Evolutionary conservation across 2,797 vertebrate species (phyloP), one percentile per base, ranked within the genome.

Genomic region (Anguilla anguilla): DNA sequence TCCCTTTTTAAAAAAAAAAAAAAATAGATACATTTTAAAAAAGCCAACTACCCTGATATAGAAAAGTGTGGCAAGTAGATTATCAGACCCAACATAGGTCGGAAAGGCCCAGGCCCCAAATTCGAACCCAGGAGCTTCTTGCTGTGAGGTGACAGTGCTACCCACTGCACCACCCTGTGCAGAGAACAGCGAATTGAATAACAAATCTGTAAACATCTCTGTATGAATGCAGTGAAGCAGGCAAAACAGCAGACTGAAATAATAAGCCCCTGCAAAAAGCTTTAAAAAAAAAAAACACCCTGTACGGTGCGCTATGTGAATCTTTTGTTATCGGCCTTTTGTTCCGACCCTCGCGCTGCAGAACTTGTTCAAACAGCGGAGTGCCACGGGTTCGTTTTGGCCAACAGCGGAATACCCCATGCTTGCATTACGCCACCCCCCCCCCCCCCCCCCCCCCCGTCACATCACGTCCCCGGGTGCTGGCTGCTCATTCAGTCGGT

Each of bases 311-410:
- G 83, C 7, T 9, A 13, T 86, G 85, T 57, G 88, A 85, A 59
- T 89, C 88, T 89, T 90, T 92, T 93, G 91, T 92, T 81, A 69
- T 86, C 90, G 82, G 59, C 82, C 35, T 79, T 88, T 91, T 64
- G 51, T 84, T 81, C 74, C 22, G 31, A n/a, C 61, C n/a, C 83
- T 85, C 85, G 17, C 67, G 64, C 83, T 91, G 17, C 77, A 53
- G 88, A 81, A 88, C 85, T 53, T 84, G 88, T 90, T 85, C 39
- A 86, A 88, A 79, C 64, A 86, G 79, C 82, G 89, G 85, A 83
- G 88, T 74, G 46, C 84, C 84, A 31, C 49, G 86, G 43, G 87
- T 87, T 82, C 39, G 69, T 84, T 61, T 79, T 1, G 85, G 86
- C 51, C 74, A 83, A 35, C 28, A 35, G 85, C 81, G 35, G 72